These are phyloP conservation scores for Papilio demoleus DNA, from an alignment of 2,888 invertebrate genomes.

Conservation along the genomic window DNA sequence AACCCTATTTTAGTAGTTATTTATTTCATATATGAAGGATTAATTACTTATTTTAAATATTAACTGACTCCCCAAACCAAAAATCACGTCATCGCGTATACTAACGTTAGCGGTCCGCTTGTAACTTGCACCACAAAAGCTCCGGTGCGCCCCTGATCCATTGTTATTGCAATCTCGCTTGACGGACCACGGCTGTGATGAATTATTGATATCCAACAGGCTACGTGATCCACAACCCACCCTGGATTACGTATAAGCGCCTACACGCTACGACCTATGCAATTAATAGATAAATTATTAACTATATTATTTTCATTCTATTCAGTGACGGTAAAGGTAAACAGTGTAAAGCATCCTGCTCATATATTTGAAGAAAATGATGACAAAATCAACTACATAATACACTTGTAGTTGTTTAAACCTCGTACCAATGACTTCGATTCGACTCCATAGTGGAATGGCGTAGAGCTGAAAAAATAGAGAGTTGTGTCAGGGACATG, in stretches of 20 bases:
- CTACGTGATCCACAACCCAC: constrained; percentile 69
- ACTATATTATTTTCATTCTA: background rate
- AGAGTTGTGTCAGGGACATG: no score
- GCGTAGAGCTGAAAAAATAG: no score
- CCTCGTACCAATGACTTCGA: no score
- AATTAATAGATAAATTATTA: constrained; percentile 25
- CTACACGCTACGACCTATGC: constrained; percentile 29
- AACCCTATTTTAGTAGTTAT: no score
- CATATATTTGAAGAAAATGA: background rate
- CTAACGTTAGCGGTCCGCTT: constrained; percentile 28
- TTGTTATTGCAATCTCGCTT: constrained; percentile 76
- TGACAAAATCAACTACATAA: no score
- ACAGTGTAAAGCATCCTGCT: background rate
- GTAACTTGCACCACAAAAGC: constrained; percentile 52
- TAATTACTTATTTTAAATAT: no score
- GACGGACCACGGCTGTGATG: constrained; percentile 65
- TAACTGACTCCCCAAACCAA: no score
- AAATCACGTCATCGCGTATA: background rate
- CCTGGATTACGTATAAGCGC: constrained; percentile 49
- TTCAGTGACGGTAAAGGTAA: background rate
- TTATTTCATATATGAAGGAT: no score
- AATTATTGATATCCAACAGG: constrained; percentile 73
- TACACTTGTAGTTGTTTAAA: no score
- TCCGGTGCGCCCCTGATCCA: constrained; percentile 66
- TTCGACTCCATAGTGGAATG: no score